phyloP scores from a whole-genome alignment of 2,797 vertebrate species.

The Mustela erminea region DNA sequence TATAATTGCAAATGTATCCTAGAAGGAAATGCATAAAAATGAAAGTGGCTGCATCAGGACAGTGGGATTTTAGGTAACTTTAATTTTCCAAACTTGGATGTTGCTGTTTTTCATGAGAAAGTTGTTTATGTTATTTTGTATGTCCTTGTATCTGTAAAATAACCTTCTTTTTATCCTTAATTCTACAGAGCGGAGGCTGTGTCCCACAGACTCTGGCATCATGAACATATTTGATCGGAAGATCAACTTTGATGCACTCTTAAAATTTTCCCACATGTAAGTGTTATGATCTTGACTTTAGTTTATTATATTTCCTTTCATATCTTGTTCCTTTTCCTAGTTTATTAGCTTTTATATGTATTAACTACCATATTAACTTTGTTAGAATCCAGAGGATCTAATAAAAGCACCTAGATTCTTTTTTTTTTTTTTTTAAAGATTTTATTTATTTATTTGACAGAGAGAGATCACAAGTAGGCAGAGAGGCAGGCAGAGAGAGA shows the following conservation, averaged over 20 bases:
- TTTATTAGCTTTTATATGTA: slow-evolving; percentile 15
- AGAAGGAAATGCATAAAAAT: slow-evolving; percentile 2
- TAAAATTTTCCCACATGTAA: slow-evolving; percentile 92
- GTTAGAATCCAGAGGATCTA: background rate
- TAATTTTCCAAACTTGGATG: background rate
- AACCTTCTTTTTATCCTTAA: slow-evolving; percentile 16
- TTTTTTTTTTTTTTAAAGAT: too few species aligned
- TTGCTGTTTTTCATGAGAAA: background rate
- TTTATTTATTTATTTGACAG: too few species aligned
- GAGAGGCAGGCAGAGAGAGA: too few species aligned
- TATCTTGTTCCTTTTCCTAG: background rate
- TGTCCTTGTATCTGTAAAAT: background rate
- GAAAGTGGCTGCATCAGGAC: slow-evolving; percentile 15
- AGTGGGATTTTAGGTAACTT: slow-evolving; percentile 16
- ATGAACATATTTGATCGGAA: slow-evolving; percentile 90
- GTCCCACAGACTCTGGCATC: slow-evolving; percentile 71
- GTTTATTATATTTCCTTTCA: slow-evolving; percentile 5
- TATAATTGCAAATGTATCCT: background rate
- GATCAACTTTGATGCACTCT: slow-evolving; percentile 89
- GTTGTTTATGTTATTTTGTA: background rate
- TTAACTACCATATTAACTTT: slow-evolving; percentile 2
- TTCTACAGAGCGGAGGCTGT: slow-evolving; percentile 60
- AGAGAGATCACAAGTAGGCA: too few species aligned
- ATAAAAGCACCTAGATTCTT: background rate
- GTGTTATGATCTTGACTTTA: slow-evolving; percentile 67